These are phyloP conservation scores for Etia nguti DNA, from an alignment of 2,113 vertebrate species.

Conservation along the genomic window DNA sequence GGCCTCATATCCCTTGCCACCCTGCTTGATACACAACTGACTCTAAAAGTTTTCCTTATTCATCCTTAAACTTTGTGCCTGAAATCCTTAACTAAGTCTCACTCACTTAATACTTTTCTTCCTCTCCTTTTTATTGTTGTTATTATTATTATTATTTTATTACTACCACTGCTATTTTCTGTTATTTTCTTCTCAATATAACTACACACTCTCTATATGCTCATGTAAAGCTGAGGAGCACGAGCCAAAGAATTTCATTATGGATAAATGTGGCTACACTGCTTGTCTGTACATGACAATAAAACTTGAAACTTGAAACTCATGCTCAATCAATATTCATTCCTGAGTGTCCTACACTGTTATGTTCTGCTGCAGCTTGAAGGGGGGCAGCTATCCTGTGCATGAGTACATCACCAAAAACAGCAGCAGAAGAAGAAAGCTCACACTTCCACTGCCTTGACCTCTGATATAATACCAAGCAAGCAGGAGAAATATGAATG, in stretches of 20 bases:
- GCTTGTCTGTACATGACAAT: too few species aligned
- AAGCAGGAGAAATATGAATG: not conserved
- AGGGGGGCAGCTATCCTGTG: slow-evolving; percentile 19
- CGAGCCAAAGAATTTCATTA: too few species aligned
- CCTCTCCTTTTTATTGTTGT: too few species aligned
- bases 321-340: slow-evolving; percentile 4
- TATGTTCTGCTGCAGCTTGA: slow-evolving; percentile 16
- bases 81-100: not conserved
- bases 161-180: too few species aligned
- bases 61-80: not conserved
- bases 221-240: too few species aligned
- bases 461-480: not conserved
- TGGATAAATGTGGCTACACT: too few species aligned
- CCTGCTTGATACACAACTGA: slow-evolving; percentile 1
- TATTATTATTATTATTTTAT: too few species aligned
- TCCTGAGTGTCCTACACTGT: slow-evolving; percentile 13
- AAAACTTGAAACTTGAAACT: too few species aligned
- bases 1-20: slow-evolving; percentile 23
- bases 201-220: too few species aligned
- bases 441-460: not conserved
- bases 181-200: too few species aligned
- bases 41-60: not conserved
- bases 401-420: not conserved
- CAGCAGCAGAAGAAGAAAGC: not conserved
- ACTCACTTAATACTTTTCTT: too few species aligned